These are phyloP conservation scores for Hassar affinis DNA, from an alignment of 2,113 vertebrate genomes.

Conservation along the genomic window DNA sequence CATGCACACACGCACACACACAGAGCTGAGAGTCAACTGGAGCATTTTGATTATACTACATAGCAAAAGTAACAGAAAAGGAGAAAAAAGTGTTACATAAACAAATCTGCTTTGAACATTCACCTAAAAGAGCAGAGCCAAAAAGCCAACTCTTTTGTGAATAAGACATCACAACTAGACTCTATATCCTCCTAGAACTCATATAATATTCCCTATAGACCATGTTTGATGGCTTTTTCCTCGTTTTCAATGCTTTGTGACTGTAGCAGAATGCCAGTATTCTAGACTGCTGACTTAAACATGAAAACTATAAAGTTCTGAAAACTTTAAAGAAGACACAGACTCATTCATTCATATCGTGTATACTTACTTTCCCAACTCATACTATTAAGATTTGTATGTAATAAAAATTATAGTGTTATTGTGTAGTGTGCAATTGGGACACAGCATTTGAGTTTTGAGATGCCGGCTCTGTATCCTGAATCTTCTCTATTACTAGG, in stretches of 20 bases:
- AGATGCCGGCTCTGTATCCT: no score
- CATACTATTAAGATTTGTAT: no score
- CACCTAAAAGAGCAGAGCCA: background rate
- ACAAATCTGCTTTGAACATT: background rate
- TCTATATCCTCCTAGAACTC: background rate
- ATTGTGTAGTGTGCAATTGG: no score
- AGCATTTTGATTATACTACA: constrained; percentile 5
- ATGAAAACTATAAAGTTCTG: background rate
- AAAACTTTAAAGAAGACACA: no score
- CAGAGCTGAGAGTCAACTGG: background rate
- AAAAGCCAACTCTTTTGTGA: background rate
- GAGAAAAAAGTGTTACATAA: background rate
- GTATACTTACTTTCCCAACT: no score
- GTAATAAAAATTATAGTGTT: no score
- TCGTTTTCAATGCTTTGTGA: background rate
- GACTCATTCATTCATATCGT: no score
- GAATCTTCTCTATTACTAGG: no score
- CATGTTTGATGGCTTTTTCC: background rate
- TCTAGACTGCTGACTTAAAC: background rate
- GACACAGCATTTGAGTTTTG: no score
- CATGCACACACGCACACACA: background rate
- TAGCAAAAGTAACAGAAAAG: background rate
- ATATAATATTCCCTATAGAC: background rate
- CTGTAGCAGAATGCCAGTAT: background rate
- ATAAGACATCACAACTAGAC: background rate